A percentile compares a stretch with the other conserved stretches of the same genome.
These are phyloP conservation scores for Eriosoma lanigerum DNA, from an alignment of 1,140 invertebrate species.

Conservation along the genomic window DNA sequence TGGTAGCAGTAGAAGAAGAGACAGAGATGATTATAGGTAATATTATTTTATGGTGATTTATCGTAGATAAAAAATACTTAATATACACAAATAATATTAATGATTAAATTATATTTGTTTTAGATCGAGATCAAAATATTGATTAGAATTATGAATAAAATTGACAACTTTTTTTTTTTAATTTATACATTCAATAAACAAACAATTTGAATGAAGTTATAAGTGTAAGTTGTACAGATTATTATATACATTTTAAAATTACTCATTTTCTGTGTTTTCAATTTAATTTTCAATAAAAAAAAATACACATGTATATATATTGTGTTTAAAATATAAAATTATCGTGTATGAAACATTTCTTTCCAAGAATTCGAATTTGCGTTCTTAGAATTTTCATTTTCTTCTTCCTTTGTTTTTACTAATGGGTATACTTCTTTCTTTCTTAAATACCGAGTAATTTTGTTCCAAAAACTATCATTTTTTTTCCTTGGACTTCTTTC, in stretches of 20 bases:
- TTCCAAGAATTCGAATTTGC: background rate
- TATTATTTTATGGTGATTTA: background rate
- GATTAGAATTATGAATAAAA: background rate
- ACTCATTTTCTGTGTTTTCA: slow-evolving; percentile 26
- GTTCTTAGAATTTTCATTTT: background rate
- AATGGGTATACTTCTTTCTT: background rate
- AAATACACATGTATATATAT: background rate
- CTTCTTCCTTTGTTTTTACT: background rate
- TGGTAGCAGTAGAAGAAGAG: slow-evolving; percentile 42
- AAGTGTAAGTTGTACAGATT: slow-evolving; percentile 37
- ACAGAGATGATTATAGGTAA: slow-evolving; percentile 44
- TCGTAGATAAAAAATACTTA: too few species aligned
- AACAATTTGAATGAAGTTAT: background rate
- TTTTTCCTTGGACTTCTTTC: background rate
- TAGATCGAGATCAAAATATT: slow-evolving; percentile 44
- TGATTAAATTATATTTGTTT: background rate
- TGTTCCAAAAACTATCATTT: slow-evolving; percentile 17
- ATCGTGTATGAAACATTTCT: background rate
- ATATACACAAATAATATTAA: background rate
- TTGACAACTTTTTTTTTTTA: background rate
- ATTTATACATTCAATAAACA: slow-evolving; percentile 30
- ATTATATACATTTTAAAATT: slow-evolving; percentile 18
- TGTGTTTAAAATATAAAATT: background rate
- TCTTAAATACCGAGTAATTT: background rate
- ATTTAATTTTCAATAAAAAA: slow-evolving; percentile 32